Conservation (phyloP, 2,797 vertebrate species). For the Champsocephalus esox region DNA sequence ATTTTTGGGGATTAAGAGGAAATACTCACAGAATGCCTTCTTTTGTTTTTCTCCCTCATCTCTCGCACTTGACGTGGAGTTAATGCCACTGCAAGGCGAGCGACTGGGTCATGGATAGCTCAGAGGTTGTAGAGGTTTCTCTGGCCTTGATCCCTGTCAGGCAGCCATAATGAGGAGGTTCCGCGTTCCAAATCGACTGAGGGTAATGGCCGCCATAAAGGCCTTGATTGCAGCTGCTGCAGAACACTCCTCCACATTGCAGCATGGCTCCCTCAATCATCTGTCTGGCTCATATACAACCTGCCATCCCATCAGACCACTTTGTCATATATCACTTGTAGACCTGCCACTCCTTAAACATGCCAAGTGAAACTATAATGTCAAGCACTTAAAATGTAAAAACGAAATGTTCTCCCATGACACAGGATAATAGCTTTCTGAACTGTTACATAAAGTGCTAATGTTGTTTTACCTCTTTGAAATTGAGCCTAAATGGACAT, state of each 20-base stretch:
- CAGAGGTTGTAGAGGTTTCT: constrained; percentile 58
- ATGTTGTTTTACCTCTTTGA: neutral
- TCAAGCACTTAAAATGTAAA: constrained; percentile 19
- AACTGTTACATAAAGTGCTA: neutral
- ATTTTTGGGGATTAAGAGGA: constrained; percentile 52
- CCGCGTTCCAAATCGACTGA: constrained; percentile 62
- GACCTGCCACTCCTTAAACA: constrained; percentile 18
- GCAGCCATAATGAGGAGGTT: constrained; percentile 66
- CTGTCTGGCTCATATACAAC: constrained; percentile 52
- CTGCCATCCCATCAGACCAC: constrained; percentile 34
- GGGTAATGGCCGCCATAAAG: constrained; percentile 70
- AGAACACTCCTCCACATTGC: constrained; percentile 49
- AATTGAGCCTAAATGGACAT: neutral
- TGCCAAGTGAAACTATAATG: constrained; percentile 15
- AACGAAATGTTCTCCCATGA: neutral
- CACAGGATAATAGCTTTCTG: neutral
- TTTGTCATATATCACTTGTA: constrained; percentile 34
- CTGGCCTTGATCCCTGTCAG: constrained; percentile 69
- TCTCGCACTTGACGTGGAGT: constrained; percentile 6
- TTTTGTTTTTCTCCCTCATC: constrained; percentile 44
- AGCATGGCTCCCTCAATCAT: constrained; percentile 58
- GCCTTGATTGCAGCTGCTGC: constrained; percentile 71
- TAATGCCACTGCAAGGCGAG: constrained; percentile 63
- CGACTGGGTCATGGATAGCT: constrained; percentile 46
- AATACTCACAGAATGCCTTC: constrained; percentile 39